phyloP scores from a whole-genome alignment of 2,113 vertebrate species.

The Seriola dumerili region DNA sequence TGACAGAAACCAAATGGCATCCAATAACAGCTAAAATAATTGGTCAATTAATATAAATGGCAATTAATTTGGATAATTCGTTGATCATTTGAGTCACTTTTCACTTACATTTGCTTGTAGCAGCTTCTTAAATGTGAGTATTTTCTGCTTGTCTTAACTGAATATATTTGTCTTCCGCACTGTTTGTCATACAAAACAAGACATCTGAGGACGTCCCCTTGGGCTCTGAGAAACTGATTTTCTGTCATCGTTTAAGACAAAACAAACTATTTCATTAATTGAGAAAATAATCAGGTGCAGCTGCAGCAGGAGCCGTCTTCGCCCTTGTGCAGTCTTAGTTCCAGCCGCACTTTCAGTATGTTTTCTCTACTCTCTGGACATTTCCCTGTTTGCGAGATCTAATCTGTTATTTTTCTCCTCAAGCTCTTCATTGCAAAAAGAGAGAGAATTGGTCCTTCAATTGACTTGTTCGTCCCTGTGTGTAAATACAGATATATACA shows the following conservation, averaged over 20 bases:
- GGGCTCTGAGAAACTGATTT: too few relatives aligned
- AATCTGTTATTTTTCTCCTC: constrained; percentile 7
- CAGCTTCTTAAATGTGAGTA: background rate
- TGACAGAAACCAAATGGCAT: too few relatives aligned
- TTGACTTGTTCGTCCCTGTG: background rate
- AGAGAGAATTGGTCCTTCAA: constrained; percentile 6
- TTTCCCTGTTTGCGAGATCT: constrained; percentile 20
- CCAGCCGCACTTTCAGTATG: background rate
- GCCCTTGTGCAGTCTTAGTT: background rate
- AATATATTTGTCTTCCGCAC: background rate
- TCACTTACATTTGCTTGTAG: too few relatives aligned
- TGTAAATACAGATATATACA: constrained; percentile 16
- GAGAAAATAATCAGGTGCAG: background rate
- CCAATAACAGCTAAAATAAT: too few relatives aligned
- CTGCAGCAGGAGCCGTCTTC: too few relatives aligned
- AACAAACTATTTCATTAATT: background rate
- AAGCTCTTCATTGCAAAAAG: background rate
- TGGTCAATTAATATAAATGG: too few relatives aligned
- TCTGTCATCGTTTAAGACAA: too few relatives aligned
- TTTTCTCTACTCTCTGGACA: background rate
- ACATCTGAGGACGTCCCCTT: background rate
- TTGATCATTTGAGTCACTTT: too few relatives aligned
- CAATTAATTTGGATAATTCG: too few relatives aligned
- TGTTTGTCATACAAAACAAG: too few relatives aligned
- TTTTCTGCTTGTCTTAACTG: background rate